phyloP scores from a whole-genome alignment of 1,140 invertebrate species.

The Mercenaria mercenaria region DNA sequence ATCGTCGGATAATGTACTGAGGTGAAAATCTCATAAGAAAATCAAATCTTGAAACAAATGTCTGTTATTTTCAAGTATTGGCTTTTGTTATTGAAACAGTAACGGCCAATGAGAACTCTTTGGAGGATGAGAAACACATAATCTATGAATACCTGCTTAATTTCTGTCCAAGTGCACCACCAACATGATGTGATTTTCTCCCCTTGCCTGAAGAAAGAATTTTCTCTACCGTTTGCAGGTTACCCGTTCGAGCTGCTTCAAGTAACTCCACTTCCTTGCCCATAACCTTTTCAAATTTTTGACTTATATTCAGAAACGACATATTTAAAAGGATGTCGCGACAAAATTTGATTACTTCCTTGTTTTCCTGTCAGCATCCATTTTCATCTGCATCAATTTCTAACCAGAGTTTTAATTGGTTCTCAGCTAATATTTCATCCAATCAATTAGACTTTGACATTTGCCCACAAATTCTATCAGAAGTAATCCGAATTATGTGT shows the following conservation, averaged over 20 bases:
- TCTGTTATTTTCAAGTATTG: too few species aligned
- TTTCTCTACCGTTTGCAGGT: constrained; percentile 95
- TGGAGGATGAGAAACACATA: too few species aligned
- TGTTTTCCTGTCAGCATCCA: constrained; percentile 60
- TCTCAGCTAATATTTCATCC: background rate
- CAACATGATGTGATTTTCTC: constrained; percentile 34
- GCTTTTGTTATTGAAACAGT: too few species aligned
- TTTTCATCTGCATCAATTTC: constrained; percentile 24
- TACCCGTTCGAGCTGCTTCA: constrained; percentile 97
- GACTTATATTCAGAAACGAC: constrained; percentile 49
- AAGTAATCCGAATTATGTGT: constrained; percentile 19
- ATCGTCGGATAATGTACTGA: too few species aligned
- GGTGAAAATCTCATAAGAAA: too few species aligned
- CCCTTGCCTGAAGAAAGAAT: constrained; percentile 92
- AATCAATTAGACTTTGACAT: constrained; percentile 38
- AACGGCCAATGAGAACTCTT: too few species aligned
- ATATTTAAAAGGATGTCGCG: constrained; percentile 34
- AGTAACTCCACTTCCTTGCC: constrained; percentile 98
- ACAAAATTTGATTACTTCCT: constrained; percentile 60
- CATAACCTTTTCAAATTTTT: constrained; percentile 87
- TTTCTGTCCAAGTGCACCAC: constrained; percentile 36
- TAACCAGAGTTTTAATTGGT: constrained; percentile 16
- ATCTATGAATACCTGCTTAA: constrained; percentile 3
- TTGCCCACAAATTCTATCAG: background rate
- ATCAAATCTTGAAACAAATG: too few species aligned